Conservation (phyloP, 2,113 vertebrate species). For the Neodontobutis hainanensis region DNA sequence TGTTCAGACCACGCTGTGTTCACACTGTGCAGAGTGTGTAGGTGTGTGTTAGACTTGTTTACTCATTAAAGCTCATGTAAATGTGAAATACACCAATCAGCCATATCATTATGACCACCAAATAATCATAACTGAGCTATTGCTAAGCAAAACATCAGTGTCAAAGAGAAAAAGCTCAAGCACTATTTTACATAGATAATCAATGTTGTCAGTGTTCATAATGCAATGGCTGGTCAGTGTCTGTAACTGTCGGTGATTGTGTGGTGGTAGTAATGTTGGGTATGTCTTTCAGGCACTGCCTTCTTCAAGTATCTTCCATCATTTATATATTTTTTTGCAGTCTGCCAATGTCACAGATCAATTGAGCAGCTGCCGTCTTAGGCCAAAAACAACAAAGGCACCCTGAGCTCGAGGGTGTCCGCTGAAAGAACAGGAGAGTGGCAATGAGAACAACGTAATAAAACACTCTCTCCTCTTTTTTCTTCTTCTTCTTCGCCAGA, state of each 20-base stretch:
- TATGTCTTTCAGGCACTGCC: slow-evolving; percentile 34
- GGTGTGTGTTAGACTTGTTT: slow-evolving; percentile 37
- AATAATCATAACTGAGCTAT: not conserved
- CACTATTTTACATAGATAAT: too few relatives aligned
- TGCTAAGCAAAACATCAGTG: too few relatives aligned
- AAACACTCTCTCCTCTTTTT: slow-evolving; percentile 53
- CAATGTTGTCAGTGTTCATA: not conserved
- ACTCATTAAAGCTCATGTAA: slow-evolving; percentile 30
- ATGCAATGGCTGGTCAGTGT: slow-evolving; percentile 7
- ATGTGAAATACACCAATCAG: slow-evolving; percentile 4
- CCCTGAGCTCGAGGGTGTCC: slow-evolving; percentile 56
- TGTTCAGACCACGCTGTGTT: slow-evolving; percentile 14
- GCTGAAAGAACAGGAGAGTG: slow-evolving; percentile 66
- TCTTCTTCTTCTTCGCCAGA: not conserved
- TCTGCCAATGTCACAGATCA: slow-evolving; percentile 64
- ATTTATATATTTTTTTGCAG: slow-evolving; percentile 74
- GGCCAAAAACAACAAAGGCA: slow-evolving; percentile 47
- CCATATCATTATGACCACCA: not conserved
- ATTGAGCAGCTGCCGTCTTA: slow-evolving; percentile 66
- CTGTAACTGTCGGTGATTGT: slow-evolving; percentile 21
- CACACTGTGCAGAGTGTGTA: slow-evolving; percentile 25
- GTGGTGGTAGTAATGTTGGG: slow-evolving; percentile 14
- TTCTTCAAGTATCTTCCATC: too few relatives aligned
- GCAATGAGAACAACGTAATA: slow-evolving; percentile 67
- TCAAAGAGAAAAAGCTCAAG: too few relatives aligned